These are phyloP conservation scores for Pygocentrus nattereri DNA, from an alignment of 2,797 vertebrate species.

Conservation along the genomic window DNA sequence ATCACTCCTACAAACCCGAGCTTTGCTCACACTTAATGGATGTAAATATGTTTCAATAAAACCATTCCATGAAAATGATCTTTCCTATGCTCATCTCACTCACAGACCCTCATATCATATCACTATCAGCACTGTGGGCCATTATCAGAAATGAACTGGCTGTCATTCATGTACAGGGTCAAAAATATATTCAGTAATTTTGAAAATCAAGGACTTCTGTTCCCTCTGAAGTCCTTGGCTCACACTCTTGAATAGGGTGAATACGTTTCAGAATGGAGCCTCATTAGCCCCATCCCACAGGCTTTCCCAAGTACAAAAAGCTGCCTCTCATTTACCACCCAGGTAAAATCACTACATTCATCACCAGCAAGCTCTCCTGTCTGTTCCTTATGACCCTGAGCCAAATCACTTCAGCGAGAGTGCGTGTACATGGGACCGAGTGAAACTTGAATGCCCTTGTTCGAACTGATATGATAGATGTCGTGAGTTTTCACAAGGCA, in stretches of 20 bases:
- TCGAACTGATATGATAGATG: constrained; percentile 12
- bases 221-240: constrained; percentile 22
- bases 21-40: constrained; percentile 2
- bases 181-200: constrained; percentile 35
- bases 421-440: constrained; percentile 31
- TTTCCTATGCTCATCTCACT: not conserved
- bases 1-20: not conserved
- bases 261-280: constrained; percentile 43
- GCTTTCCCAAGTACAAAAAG: constrained; percentile 50
- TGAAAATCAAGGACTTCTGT: constrained; percentile 28
- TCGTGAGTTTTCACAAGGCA: constrained; percentile 13
- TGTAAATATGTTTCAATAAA: constrained; percentile 7
- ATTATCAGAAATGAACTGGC: constrained; percentile 13
- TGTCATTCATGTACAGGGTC: constrained; percentile 4
- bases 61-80: not conserved
- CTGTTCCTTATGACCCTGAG: constrained; percentile 38
- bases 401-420: constrained; percentile 41
- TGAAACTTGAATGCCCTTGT: not conserved
- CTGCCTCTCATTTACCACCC: constrained; percentile 56
- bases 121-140: constrained; percentile 12
- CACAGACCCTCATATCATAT: constrained; percentile 15
- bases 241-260: constrained; percentile 48
- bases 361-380: constrained; percentile 1
- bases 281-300: constrained; percentile 52
- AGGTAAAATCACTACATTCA: constrained; percentile 48